Base-by-base conservation (phyloP, 2,888 invertebrate genomes). In the Scrobipalpa atriplicella region DNA sequence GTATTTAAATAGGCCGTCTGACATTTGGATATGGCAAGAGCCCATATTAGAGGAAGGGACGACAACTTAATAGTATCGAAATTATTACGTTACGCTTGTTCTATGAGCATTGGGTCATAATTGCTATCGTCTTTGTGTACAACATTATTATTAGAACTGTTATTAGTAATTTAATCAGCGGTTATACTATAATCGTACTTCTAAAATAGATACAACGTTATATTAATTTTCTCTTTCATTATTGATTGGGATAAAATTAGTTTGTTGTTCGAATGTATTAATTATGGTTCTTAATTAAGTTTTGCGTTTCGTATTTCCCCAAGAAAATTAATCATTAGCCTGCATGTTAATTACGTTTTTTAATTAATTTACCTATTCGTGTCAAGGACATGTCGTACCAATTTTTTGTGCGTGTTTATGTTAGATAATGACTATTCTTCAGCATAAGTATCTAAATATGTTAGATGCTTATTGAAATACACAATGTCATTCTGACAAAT, bases 321-420 rank as follows among this genome's bases (percentile, higher is more conserved):
- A 9, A 13, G 21, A 56, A 56, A 56, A 56, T 56, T 21, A 56
- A 21, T 56, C 29, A 21, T 56, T 21, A 13, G 1, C 6, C 54
- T 29, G 21, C 21, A 21, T 56, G 54, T 47, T 16, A 47, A 56
- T 56, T 38, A 58, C 6, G 16, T 36, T 58, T 58, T 58, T 58
- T 58, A 38, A 38, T 58, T 58, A 58, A 38, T 56, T 29, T 38
- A 21, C 18, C 21, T 58, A 61, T 61, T 61, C 19, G 41, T 61
- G 61, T 61, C 61, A 61, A 41, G 41, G 61, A 41, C 61, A 19
- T 41, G 41, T 39, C 16, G 19, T 61, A 39, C 29, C 29, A 29
- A 29, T 41, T 61, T 61, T 41, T 61, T 16, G 61, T 61, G 61
- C 41, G 41, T 41, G 61, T 61, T 36, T n/a, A 60, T 36, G 38